Conservation (phyloP, 1,140 invertebrate genomes). For the Anagrus nilaparvatae region DNA sequence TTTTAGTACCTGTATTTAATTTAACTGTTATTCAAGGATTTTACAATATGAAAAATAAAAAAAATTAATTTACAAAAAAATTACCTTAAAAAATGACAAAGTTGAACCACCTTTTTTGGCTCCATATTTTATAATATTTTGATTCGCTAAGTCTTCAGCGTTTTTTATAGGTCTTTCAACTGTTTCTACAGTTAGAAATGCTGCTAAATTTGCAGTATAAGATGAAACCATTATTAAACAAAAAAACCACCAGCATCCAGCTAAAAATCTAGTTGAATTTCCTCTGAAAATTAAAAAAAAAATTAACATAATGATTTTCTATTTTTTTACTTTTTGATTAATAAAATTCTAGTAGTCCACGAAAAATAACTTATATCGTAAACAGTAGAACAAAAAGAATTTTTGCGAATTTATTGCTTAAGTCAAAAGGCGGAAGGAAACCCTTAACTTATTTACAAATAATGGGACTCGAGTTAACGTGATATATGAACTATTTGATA, state of each 20-base stretch:
- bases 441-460: no score
- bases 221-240: slow-evolving; percentile 91
- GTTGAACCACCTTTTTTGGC: slow-evolving; percentile 73
- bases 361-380: no score
- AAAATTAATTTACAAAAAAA: no score
- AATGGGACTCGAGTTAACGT: no score
- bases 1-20: no score
- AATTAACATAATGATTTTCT: not conserved
- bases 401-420: no score
- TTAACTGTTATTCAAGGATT: no score
- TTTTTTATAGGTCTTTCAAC: slow-evolving; percentile 63
- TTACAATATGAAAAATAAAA: no score
- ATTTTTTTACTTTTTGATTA: not conserved
- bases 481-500: no score
- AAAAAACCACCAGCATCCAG: slow-evolving; percentile 89
- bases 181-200: slow-evolving; percentile 87
- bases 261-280: slow-evolving; percentile 67
- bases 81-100: slow-evolving; percentile 73
- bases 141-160: slow-evolving; percentile 72
- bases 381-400: no score
- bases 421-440: no score
- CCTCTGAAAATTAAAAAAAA: slow-evolving; percentile 47
- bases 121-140: slow-evolving; percentile 74
- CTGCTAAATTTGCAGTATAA: slow-evolving; percentile 94
- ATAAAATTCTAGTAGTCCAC: no score